Evolutionary conservation across 2,113 vertebrate species (phyloP), one percentile per base, ranked within the genome.

Genomic region (Laterallus jamaicensis): DNA sequence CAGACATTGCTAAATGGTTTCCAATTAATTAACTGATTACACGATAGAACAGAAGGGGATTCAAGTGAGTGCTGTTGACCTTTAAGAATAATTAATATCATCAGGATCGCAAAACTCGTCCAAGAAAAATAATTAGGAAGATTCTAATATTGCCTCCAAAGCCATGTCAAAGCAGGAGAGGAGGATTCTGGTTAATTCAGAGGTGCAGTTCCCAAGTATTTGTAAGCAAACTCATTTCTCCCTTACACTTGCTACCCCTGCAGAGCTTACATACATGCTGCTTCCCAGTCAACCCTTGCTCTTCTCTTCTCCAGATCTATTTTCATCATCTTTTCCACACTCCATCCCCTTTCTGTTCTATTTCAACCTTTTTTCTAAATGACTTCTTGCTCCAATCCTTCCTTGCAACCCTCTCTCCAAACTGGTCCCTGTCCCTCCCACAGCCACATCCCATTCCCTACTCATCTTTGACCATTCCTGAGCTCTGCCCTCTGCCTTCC

Each of bases 81-180:
- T 98, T 98, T 98, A 98, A 98, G 98, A 98, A 98, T 98, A 98
- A 98, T 98, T 98, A 98, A 98, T 98, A 98, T 97, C 97, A 98
- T 98, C 98, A 98, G 97, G 96, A 98, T 98, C 92, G 77, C 96
- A 98, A 97, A 96, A 97, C 97, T 91, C 91, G 5, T 98, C 97
- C 97, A 98, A 98, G 97, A 97, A 98, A 98, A 98, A 98, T 98
- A 98, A 98, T 97, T 97, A 98, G 95, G 97, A 98, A 96, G 93
- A 93, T 96, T 98, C 97, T 95, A 97, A 97, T 96, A 96, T 95
- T 95, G 91, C 96, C 92, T 95, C 87, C 86, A 94, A 95, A 97
- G 91, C 95, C 95, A 91, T n/a, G 82, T 54, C 1, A n/a, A 91
- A 90, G 86, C 21, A 28, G 86, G 50, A 93, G 79, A 97, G 68